A percentile compares a stretch with the other conserved stretches of the same genome.
phyloP scores from a whole-genome alignment of 2,888 invertebrate species.

The Agonum fuliginosum region DNA sequence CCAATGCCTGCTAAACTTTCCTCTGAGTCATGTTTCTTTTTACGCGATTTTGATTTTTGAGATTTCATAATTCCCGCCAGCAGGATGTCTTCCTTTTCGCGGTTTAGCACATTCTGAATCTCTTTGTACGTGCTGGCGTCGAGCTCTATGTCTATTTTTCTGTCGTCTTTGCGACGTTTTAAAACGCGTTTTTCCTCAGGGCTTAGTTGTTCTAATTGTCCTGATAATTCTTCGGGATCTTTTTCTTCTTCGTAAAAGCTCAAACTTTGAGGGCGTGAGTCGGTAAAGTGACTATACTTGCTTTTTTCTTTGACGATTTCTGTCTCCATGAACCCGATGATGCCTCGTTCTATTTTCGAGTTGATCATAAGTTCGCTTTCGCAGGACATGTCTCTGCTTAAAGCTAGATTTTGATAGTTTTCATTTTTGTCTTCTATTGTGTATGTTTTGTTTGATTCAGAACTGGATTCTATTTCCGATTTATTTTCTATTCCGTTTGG shows the following conservation, averaged over 20 bases:
- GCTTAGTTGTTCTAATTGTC: slow-evolving; percentile 71
- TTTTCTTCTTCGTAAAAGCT: slow-evolving; percentile 73
- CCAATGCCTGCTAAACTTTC: slow-evolving; percentile 67
- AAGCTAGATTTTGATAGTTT: slow-evolving; percentile 67
- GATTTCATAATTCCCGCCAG: slow-evolving; percentile 66
- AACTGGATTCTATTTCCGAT: slow-evolving; percentile 68
- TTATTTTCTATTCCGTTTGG: slow-evolving; percentile 64
- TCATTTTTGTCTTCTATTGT: slow-evolving; percentile 67
- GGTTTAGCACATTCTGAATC: slow-evolving; percentile 67
- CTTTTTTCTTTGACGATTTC: slow-evolving; percentile 68
- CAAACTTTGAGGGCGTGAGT: slow-evolving; percentile 72
- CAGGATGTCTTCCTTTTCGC: slow-evolving; percentile 69
- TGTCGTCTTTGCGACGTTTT: slow-evolving; percentile 69
- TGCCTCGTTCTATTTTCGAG: slow-evolving; percentile 70
- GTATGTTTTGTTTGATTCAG: slow-evolving; percentile 68
- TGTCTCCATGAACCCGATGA: slow-evolving; percentile 71
- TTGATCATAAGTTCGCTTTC: slow-evolving; percentile 78
- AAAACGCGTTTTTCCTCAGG: slow-evolving; percentile 72
- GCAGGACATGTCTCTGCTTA: slow-evolving; percentile 73
- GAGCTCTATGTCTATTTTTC: slow-evolving; percentile 69
- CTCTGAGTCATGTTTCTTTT: slow-evolving; percentile 68
- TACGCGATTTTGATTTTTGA: slow-evolving; percentile 70
- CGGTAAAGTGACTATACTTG: slow-evolving; percentile 70
- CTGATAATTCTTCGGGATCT: slow-evolving; percentile 71
- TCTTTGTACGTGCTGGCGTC: slow-evolving; percentile 71